Percentiles rank a stretch among this genome's conserved stretches.
Conservation (phyloP, 1,140 invertebrate species). For the Drosophila murphyi region DNA sequence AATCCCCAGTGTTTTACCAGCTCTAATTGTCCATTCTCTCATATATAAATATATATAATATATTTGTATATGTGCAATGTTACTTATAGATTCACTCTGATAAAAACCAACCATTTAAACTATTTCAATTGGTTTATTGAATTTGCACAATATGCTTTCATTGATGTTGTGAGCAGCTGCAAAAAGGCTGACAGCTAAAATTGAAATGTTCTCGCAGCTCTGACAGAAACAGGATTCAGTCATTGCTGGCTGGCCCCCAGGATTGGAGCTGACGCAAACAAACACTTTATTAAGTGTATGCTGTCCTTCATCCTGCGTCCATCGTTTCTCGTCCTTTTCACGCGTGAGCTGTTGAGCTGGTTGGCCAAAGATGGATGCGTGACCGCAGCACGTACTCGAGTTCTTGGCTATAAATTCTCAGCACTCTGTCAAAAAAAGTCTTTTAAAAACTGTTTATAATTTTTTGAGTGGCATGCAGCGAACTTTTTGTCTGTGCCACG, state of each 20-base stretch:
- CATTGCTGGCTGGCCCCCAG: not conserved
- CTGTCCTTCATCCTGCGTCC: slow-evolving; percentile 10
- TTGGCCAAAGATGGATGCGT: slow-evolving; percentile 64
- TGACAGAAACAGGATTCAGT: slow-evolving; percentile 19
- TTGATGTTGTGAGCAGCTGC: not conserved
- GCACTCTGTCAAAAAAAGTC: slow-evolving; percentile 58
- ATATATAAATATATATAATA: no score
- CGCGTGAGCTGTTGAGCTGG: slow-evolving; percentile 29
- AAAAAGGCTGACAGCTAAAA: not conserved
- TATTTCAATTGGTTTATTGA: no score
- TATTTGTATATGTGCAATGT: no score
- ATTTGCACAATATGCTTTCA: not conserved
- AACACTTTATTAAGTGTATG: slow-evolving; percentile 63
- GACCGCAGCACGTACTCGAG: slow-evolving; percentile 71
- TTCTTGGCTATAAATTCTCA: slow-evolving; percentile 71
- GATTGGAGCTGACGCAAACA: slow-evolving; percentile 53
- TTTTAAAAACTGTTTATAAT: slow-evolving; percentile 82
- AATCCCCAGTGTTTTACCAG: no score
- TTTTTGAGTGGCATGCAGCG: slow-evolving; percentile 49
- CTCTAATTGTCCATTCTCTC: no score
- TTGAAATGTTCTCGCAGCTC: slow-evolving; percentile 21
- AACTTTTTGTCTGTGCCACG: slow-evolving; percentile 52
- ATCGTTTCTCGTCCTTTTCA: slow-evolving; percentile 30
- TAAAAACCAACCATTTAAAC: no score
- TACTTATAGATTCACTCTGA: no score